Conservation (phyloP, 2,113 vertebrate species). For the Tetrax tetrax region DNA sequence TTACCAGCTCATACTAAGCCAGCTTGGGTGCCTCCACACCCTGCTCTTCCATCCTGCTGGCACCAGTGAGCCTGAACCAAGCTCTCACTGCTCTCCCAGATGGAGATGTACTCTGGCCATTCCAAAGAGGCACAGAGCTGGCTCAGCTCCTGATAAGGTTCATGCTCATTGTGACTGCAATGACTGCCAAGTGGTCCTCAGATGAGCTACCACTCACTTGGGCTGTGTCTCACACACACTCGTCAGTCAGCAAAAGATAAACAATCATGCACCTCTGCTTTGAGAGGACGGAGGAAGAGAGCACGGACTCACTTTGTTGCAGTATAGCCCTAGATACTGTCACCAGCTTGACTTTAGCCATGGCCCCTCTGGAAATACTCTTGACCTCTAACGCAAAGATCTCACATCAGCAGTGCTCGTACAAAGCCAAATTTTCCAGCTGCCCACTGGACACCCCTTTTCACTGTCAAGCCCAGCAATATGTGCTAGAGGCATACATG, state of each 20-base stretch:
- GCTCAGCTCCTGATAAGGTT: neutral
- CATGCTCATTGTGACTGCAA: neutral
- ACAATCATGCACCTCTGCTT: neutral
- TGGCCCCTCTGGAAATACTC: neutral
- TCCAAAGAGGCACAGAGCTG: neutral
- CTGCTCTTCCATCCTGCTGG: neutral
- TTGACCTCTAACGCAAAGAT: neutral
- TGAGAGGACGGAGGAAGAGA: neutral
- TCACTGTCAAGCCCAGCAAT: neutral
- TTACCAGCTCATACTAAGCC: neutral
- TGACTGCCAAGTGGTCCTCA: neutral
- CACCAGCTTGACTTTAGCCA: neutral
- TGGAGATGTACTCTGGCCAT: neutral
- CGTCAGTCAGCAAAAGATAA: neutral
- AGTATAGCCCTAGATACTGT: neutral
- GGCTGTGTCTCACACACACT: neutral
- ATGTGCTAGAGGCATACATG: neutral
- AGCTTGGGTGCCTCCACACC: neutral
- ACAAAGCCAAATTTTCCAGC: neutral
- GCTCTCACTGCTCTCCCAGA: accelerated
- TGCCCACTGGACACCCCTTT: neutral
- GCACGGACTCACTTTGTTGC: neutral
- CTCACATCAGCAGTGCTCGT: neutral
- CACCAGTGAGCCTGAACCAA: neutral
- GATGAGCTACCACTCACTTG: neutral